A percentile compares a stretch with the other conserved stretches of the same genome.
phyloP scores from a whole-genome alignment of 2,113 vertebrate species.

The Hippolais icterina region DNA sequence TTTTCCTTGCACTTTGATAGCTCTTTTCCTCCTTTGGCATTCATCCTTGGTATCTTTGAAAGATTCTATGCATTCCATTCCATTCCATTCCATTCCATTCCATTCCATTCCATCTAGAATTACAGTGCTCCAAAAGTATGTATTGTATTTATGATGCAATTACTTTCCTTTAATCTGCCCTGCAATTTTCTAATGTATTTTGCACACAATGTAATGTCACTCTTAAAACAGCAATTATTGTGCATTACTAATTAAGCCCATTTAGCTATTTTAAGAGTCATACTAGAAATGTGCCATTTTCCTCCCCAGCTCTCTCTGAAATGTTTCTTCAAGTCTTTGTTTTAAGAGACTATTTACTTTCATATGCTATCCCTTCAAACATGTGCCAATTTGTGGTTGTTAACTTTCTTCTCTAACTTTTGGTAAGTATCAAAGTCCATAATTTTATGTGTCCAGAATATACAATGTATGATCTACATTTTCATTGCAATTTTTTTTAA shows the following conservation, averaged over 20 bases:
- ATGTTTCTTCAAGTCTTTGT: background rate
- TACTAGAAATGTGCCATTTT: background rate
- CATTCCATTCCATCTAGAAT: background rate
- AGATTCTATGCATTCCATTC: background rate
- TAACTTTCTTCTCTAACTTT: background rate
- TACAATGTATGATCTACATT: background rate
- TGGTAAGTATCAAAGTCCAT: background rate
- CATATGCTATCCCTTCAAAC: background rate
- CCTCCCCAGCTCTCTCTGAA: background rate
- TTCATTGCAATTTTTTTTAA: background rate
- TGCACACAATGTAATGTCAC: background rate
- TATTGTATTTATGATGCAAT: background rate
- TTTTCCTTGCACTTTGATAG: background rate
- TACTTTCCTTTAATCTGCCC: background rate
- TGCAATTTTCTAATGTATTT: background rate
- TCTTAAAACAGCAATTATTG: constrained; percentile 12
- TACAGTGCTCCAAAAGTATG: background rate
- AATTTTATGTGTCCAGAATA: background rate
- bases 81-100: background rate
- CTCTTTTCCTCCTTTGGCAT: background rate
- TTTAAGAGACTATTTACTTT: background rate
- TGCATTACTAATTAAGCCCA: background rate
- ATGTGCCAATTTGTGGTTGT: background rate
- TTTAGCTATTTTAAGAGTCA: background rate
- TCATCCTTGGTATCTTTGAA: background rate